Evolutionary conservation across 2,888 invertebrate genomes (phyloP), one percentile per base, ranked within the genome.

Genomic region (Catotricha subobsoleta): DNA sequence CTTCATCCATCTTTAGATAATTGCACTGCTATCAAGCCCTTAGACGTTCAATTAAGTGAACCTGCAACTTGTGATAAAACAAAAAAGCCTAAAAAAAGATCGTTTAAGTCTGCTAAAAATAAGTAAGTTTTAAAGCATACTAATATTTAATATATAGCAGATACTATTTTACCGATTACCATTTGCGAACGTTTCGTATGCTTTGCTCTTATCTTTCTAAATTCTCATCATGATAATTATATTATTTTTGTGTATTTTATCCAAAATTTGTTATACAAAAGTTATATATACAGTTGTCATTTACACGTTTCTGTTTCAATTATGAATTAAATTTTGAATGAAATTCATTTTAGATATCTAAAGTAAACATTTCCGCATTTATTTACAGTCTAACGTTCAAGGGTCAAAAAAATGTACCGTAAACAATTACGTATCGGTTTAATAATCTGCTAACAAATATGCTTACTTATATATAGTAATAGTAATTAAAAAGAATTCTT

Each of bases 71-170:
- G 53, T 34, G 46, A 46, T 39, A 51, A 49, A 41, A 41, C 42
- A 21, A 60, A 58, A 48, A 63, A 62, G 48, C 51, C 54, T 43
- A 52, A 62, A 44, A 61, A 60, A 45, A 61, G 60, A 53, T 63
- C 64, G 40, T 62, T 63, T 46, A 62, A 59, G 48, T 54, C 54
- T 28, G 62, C 63, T 47, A 64, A 58, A 57, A 60, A 60, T 45
- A 60, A 62, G 62, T 62, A 44, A 46, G 52, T 49, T 16, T n/a
- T n/a, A n/a, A n/a, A n/a, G n/a, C n/a, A n/a, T n/a, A n/a, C n/a
- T n/a, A n/a, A n/a, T n/a, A n/a, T n/a, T n/a, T 21, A 30, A 30
- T 30, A 12, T 34, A 6, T 35, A 7, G 18, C 18, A 28, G 8
- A 19, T n/a, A 15, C 7, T 18, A n/a, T 27, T n/a, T n/a, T n/a